Evolutionary conservation across 1,140 invertebrate species (phyloP).

Genomic region (Eumeta japonica): DNA sequence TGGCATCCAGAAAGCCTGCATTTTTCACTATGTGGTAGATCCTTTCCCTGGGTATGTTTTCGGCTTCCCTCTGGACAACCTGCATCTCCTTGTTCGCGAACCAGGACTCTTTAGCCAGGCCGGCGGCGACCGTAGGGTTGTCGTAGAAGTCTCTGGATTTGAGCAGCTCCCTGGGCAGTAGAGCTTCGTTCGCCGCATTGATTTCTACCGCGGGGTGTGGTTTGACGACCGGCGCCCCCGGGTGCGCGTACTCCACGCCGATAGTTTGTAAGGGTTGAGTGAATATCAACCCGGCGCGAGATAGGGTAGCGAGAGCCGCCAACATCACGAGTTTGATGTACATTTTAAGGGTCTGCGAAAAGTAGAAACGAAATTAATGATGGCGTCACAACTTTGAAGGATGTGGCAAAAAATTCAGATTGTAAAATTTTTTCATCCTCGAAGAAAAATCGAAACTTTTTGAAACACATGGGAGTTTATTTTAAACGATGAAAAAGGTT

Average conservation of each 20-base stretch:
- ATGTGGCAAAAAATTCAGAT: too few species aligned
- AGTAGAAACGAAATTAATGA: background rate
- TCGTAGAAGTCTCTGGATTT: slow-evolving; percentile 72
- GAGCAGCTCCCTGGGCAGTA: slow-evolving; percentile 56
- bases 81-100: slow-evolving; percentile 71
- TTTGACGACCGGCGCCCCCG: slow-evolving; percentile 15
- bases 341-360: background rate
- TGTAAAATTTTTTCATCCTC: too few species aligned
- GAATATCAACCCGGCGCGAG: slow-evolving; percentile 31
- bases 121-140: slow-evolving; percentile 69
- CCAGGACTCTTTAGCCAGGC: slow-evolving; percentile 74
- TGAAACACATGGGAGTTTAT: too few species aligned
- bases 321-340: slow-evolving; percentile 12
- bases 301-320: slow-evolving; percentile 18
- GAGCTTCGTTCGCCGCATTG: slow-evolving; percentile 46
- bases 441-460: too few species aligned
- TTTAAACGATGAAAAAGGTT: too few species aligned
- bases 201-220: slow-evolving; percentile 48
- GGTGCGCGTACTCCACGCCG: slow-evolving; percentile 32
- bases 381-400: too few species aligned
- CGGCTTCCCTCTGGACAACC: slow-evolving; percentile 72
- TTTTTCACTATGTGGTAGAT: slow-evolving; percentile 73
- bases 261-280: slow-evolving; percentile 25
- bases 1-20: slow-evolving; percentile 61
- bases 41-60: slow-evolving; percentile 73